Evolutionary conservation across 2,888 invertebrate genomes (phyloP), one percentile per base, ranked within the genome.

Genomic region (Agrypnus murinus): DNA sequence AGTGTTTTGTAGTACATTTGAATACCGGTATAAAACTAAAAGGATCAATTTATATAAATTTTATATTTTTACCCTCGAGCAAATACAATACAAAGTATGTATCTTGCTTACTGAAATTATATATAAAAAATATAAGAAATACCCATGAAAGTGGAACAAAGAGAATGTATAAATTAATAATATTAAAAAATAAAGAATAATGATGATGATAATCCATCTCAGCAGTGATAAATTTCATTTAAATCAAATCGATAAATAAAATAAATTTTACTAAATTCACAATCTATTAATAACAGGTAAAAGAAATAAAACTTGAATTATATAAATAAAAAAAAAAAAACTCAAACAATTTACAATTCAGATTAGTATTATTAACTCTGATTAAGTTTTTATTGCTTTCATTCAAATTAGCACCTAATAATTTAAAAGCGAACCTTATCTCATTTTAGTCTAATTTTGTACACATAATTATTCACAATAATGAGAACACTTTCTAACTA

Each of bases 401-500:
- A 32, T 48, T 62, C 55, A 58, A 65, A 65, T 65, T 46, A 65
- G 55, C 57, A 34, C 43, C 57, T 58, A 58, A 58, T 58, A 65
- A 57, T 46, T 65, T 64, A 36, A 34, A n/a, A 34, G 8, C 34
- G 55, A 36, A 19, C 17, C 34, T 36, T 58, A 40, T 57, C 57
- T 57, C 38, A 38, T 19, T 58, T 40, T 58, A 25, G 12, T 58
- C 58, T 58, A 31, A 58, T 58, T 58, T 58, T 43, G 25, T 43
- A 40, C 19, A 36, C 19, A 36, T 58, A 43, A 38, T 58, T 65
- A 65, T 65, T 14, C 38, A 65, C 45, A 68, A 68, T 68, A 68
- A 68, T 46, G 60, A 43, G 57, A 68, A 53, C 67, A 68, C 67
- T 68, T 68, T 68, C 67, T 68, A 68, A 68, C 63, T 50, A 63